Conservation (phyloP, 2,888 invertebrate species). For the Napeogenes sylphis region DNA sequence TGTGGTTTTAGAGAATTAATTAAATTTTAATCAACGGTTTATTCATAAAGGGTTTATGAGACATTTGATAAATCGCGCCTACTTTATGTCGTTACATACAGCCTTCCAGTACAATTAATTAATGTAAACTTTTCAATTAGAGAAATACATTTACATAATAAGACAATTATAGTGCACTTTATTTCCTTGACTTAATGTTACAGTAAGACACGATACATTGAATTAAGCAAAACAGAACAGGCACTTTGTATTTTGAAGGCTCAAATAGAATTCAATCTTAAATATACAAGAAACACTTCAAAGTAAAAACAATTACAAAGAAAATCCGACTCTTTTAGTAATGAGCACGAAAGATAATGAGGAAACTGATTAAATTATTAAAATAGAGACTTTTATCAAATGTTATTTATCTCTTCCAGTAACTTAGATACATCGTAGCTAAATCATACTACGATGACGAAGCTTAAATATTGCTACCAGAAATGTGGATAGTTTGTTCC, state of each 20-base stretch:
- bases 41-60: slow-evolving; percentile 18
- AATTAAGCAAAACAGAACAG: not conserved
- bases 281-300: not conserved
- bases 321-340: not conserved
- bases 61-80: slow-evolving; percentile 22
- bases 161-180: too few relatives aligned
- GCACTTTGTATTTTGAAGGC: not conserved
- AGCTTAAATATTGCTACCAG: too few relatives aligned
- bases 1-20: slow-evolving; percentile 27
- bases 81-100: slow-evolving; percentile 6
- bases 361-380: not conserved
- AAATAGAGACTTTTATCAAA: not conserved
- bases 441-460: too few relatives aligned
- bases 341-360: not conserved
- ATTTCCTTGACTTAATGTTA: too few relatives aligned
- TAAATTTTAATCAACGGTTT: slow-evolving; percentile 32
- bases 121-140: not conserved
- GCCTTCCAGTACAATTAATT: slow-evolving; percentile 10
- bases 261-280: not conserved
- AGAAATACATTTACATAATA: too few relatives aligned
- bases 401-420: too few relatives aligned
- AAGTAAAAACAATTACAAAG: slow-evolving; percentile 6
- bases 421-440: too few relatives aligned
- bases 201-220: not conserved
- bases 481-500: too few relatives aligned